Evolutionary conservation across 1,140 invertebrate genomes (phyloP).

Genomic region (Homarus americanus): DNA sequence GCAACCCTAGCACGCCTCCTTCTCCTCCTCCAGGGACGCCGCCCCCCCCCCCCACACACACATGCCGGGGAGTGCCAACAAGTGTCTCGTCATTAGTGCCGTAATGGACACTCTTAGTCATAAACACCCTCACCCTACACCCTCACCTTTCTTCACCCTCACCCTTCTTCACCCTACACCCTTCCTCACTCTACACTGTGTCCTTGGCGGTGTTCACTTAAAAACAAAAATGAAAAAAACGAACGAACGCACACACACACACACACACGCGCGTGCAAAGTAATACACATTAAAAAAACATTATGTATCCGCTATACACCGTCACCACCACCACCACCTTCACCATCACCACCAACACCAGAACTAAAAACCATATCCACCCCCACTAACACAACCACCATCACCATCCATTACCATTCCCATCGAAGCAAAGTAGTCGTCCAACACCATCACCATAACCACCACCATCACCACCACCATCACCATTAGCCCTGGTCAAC

Average conservation of each 20-base stretch:
- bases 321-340: neutral
- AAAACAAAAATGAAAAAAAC: too few relatives aligned
- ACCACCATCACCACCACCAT: too few relatives aligned
- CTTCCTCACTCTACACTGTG: too few relatives aligned
- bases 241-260: neutral
- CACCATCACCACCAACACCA: neutral
- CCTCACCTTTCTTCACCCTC: neutral
- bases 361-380: too few relatives aligned
- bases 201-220: too few relatives aligned
- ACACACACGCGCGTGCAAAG: neutral
- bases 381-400: neutral
- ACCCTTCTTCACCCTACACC: too few relatives aligned
- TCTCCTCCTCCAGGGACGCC: too few relatives aligned
- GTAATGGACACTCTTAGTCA: neutral
- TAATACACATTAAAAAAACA: neutral
- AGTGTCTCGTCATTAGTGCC: slow-evolving; percentile 17
- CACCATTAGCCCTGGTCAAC: too few relatives aligned
- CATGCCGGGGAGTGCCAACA: slow-evolving; percentile 13
- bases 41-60: slow-evolving; percentile 13
- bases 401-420: neutral
- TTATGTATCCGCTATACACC: too few relatives aligned
- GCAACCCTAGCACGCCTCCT: too few relatives aligned
- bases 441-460: too few relatives aligned
- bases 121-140: neutral
- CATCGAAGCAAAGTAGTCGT: too few relatives aligned